These are phyloP conservation scores for Odontamblyopus rebecca DNA, from an alignment of 2,797 vertebrate genomes.

Conservation along the genomic window DNA sequence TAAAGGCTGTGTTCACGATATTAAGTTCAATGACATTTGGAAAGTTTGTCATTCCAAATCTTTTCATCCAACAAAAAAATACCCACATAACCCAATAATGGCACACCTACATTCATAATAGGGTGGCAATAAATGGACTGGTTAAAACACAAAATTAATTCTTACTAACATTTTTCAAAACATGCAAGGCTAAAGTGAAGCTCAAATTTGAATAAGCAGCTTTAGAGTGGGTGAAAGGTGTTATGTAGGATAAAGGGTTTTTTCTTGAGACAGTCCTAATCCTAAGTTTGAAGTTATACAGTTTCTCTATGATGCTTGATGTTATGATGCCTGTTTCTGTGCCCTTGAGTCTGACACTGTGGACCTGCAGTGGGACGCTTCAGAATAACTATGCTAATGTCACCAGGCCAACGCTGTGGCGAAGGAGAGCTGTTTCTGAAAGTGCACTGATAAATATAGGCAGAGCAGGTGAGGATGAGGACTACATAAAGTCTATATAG, in stretches of 20 bases:
- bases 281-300: neutral
- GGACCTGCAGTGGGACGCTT: slow-evolving; percentile 1
- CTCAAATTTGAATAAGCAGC: slow-evolving; percentile 1
- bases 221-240: slow-evolving; percentile 1
- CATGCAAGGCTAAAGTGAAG: neutral
- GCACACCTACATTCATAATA: too few species aligned
- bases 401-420: slow-evolving; percentile 2
- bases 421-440: slow-evolving; percentile 14
- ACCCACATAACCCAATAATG: neutral
- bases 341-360: slow-evolving; percentile 11
- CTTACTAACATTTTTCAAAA: neutral
- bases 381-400: neutral
- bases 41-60: neutral
- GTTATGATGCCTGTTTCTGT: neutral
- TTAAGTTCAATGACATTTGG: too few species aligned
- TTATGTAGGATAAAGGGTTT: neutral
- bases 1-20: too few species aligned
- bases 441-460: slow-evolving; percentile 18
- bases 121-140: neutral
- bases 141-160: neutral
- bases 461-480: neutral
- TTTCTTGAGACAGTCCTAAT: neutral
- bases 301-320: neutral
- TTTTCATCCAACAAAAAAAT: neutral
- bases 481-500: slow-evolving; percentile 15